Evolutionary conservation across 1,140 invertebrate genomes (phyloP).

Genomic region (Chlorops oryzae): DNA sequence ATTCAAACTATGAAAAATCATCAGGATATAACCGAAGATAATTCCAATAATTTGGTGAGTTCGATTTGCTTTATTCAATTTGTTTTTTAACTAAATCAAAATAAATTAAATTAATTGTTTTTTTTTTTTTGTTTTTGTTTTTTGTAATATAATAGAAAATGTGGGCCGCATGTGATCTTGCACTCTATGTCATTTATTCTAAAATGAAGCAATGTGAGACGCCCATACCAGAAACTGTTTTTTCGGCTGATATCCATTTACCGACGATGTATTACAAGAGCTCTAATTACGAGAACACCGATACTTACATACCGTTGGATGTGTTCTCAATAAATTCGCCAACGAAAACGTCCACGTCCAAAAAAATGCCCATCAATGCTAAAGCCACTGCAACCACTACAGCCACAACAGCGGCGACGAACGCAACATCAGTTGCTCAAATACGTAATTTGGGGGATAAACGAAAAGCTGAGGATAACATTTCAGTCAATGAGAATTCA

Average conservation of each 20-base stretch:
- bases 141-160: constrained; percentile 69
- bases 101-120: neutral
- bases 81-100: neutral
- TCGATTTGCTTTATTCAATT: too few relatives aligned
- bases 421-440: neutral
- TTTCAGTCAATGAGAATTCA: constrained; percentile 14
- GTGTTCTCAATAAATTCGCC: constrained; percentile 10
- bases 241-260: constrained; percentile 35
- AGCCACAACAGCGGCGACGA: too few relatives aligned
- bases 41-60: constrained; percentile 56
- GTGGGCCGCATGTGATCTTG: constrained; percentile 92
- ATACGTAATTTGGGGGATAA: constrained; percentile 9
- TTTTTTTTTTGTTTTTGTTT: too few relatives aligned
- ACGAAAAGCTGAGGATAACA: constrained; percentile 9
- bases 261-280: constrained; percentile 44
- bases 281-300: constrained; percentile 31
- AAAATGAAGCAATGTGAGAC: constrained; percentile 36
- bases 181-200: constrained; percentile 75
- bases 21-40: constrained; percentile 81
- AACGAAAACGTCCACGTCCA: constrained; percentile 8
- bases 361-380: too few relatives aligned
- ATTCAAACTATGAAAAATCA: constrained; percentile 89
- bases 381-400: too few relatives aligned
- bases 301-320: constrained; percentile 42
- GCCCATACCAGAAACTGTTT: constrained; percentile 29